Evolutionary conservation across 2,888 invertebrate species (phyloP), one percentile per base, ranked within the genome.

Genomic region (Lasiommata megera): DNA sequence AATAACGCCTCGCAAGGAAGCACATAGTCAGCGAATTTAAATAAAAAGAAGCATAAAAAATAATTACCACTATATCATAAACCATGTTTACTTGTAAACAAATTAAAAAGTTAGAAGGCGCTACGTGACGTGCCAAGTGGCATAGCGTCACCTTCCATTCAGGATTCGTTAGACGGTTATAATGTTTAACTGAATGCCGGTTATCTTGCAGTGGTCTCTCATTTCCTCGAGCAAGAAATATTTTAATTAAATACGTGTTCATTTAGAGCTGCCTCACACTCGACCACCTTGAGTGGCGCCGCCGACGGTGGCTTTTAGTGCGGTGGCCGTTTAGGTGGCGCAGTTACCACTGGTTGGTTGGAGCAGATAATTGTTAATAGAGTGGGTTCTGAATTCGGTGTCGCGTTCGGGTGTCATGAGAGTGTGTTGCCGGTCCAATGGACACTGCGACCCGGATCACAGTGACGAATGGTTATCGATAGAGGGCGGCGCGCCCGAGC

Each of bases 401-500:
- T 23, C 23, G 23, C 23, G 23, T 23, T 23, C n/a, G n/a, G n/a
- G 23, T 23, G 23, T 23, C 3, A 3, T 23, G 5, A 3, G 5
- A 3, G 23, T 23, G 5, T 5, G 23, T 23, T 23, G 2, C 23
- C 11, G 11, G 34, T 11, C 11, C 11, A 3, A 9, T 11, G 34
- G 11, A 34, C 11, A 34, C 23, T 23, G 23, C 23, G 34, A 34
- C 34, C 34, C 11, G 34, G 1, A 34, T 34, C 40, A 34, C 18
- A 38, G 1, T 38, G 50, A 51, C 38, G 38, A 51, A 38, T 51
- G 38, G 37, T 11, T 28, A 51, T 51, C 38, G 50, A 38, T 28
- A 38, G 14, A 37, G 29, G 1, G 11, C 29, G n/a, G 29, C 1
- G 14, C 6, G 44, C 6, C 29, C 44, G 14, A 12, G 6, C 8